Base-by-base conservation (phyloP, 1,140 invertebrate genomes). In the Venturia canescens region DNA sequence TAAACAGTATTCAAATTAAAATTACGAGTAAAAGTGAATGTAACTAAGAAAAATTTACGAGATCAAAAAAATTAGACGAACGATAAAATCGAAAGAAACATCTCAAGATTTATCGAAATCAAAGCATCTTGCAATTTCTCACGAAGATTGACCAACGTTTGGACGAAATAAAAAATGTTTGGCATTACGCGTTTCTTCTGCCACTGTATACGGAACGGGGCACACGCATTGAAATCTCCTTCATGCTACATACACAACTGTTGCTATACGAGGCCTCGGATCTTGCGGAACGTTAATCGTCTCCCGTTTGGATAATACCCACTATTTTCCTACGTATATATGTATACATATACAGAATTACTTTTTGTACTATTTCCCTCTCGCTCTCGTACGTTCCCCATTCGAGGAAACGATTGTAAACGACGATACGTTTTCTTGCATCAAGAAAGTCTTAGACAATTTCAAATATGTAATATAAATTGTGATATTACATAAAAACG, bases 281-380 rank as follows among this genome's bases (percentile, higher is more conserved):
- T 72, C 44, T 48, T 72, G 38, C 21, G 70, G 70, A 26, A 48
- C 70, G 70, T 72, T 72, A 72, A 72, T 72, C 34, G 70, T 72
- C 38, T 15, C 70, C 34, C 34, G 70, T 72, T 16, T 72, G 21
- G 48, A 48, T 72, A 72, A 72, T 72, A 72, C 70, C 70, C 26
- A 72, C 70, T 23, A 72, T 72, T 48, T 38, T 21, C 16, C 23
- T n/a, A 5, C 21, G 16, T 16, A 69, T 1, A 18, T 31, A n/a
- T 69, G 31, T 69, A 69, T 31, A 57, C 53, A 11, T 57, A 9
- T 57, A 23, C 21, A 4, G 53, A 57, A 57, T 23, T n/a, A 57
- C 53, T n/a, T 57, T 57, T n/a, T 57, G 13, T 23, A 23, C 53
- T 3, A n/a, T n/a, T 21, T n/a, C 21, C 21, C 53, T 57, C 21